Conservation (phyloP, 1,140 invertebrate species). For the Trigoniulus corallinus region DNA sequence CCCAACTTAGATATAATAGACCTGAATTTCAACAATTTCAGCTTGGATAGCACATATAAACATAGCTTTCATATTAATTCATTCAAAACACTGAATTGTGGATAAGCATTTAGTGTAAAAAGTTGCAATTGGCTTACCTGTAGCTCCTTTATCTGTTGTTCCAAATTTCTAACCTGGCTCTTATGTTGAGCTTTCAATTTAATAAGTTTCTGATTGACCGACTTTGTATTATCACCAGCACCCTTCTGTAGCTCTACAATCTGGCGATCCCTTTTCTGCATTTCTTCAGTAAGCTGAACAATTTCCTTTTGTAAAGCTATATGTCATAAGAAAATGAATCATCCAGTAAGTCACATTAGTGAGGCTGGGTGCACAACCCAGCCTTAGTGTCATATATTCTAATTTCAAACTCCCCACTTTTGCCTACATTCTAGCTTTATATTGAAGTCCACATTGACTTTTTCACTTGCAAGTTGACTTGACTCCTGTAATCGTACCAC, state of each 20-base stretch:
- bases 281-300: background rate
- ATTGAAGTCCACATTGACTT: background rate
- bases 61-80: too few species aligned
- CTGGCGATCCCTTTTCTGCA: background rate
- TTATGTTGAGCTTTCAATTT: conserved; percentile 65
- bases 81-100: too few species aligned
- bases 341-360: background rate
- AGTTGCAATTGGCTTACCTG: too few species aligned
- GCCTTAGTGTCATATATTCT: background rate
- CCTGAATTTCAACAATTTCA: too few species aligned
- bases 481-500: conserved; percentile 21
- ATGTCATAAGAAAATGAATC: background rate
- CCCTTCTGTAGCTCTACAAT: background rate
- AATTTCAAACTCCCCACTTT: background rate
- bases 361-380: background rate
- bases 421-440: background rate
- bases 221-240: background rate
- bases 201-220: conserved; percentile 23
- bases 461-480: background rate
- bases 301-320: background rate
- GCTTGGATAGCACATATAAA: background rate
- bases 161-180: conserved; percentile 61
- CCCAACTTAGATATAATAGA: too few species aligned
- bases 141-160: conserved; percentile 59
- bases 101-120: too few species aligned